Evolutionary conservation across 2,888 invertebrate genomes (phyloP).

Genomic region (Sesia apiformis): DNA sequence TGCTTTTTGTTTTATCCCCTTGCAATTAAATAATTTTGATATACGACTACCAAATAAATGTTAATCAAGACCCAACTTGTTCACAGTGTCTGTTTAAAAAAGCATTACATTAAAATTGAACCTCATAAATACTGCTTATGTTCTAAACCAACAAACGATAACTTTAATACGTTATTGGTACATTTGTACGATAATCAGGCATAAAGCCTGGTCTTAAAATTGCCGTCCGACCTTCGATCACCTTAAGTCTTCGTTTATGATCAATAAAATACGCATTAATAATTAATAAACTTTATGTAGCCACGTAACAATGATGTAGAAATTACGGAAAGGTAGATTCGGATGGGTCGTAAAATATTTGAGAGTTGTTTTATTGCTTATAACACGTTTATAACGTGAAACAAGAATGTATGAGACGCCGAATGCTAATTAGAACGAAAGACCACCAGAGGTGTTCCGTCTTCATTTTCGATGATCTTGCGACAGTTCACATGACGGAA

Average conservation of each 20-base stretch:
- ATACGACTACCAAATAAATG: constrained; percentile 1
- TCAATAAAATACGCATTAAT: constrained; percentile 29
- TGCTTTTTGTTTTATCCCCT: constrained; percentile 1
- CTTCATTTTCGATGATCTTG: not conserved
- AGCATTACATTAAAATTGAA: not conserved
- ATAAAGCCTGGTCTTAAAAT: constrained; percentile 26
- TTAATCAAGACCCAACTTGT: constrained; percentile 3
- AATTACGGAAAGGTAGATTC: constrained; percentile 24
- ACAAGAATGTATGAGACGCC: constrained; percentile 29
- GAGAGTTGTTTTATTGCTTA: constrained; percentile 31
- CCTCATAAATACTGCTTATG: constrained; percentile 10
- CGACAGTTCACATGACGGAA: not conserved
- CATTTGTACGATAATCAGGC: constrained; percentile 30
- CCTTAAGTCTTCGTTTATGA: constrained; percentile 27
- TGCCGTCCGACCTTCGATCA: constrained; percentile 11
- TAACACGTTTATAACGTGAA: constrained; percentile 21
- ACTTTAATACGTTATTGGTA: constrained; percentile 15
- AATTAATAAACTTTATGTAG: constrained; percentile 35
- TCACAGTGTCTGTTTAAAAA: not conserved
- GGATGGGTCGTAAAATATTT: constrained; percentile 34
- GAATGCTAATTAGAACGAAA: constrained; percentile 48
- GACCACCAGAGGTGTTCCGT: constrained; percentile 53
- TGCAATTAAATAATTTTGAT: constrained; percentile 2
- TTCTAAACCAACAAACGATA: constrained; percentile 17
- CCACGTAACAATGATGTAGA: constrained; percentile 29